Conservation (phyloP, 2,113 vertebrate genomes). For the Dicrurus megarhynchus region DNA sequence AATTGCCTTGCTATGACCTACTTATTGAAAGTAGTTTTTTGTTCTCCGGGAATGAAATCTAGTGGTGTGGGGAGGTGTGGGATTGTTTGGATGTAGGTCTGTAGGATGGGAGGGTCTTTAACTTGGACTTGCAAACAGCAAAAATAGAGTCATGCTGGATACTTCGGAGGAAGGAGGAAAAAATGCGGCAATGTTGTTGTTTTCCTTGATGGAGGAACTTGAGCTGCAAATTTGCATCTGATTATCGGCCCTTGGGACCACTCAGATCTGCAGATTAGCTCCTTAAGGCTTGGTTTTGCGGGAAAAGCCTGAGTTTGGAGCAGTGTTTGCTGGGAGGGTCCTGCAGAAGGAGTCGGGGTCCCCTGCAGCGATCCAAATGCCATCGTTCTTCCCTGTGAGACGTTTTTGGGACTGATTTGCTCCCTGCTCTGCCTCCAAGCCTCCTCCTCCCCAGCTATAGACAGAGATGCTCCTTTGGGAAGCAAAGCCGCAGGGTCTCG, state of each 20-base stretch:
- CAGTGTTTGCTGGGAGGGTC: not conserved
- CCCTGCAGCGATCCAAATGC: not conserved
- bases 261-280: not conserved
- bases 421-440: not conserved
- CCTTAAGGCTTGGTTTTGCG: not conserved
- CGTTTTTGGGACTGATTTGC: fast-evolving
- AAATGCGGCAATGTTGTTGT: not conserved
- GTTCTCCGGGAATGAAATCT: not conserved
- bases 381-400: fast-evolving
- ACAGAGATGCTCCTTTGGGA: not conserved
- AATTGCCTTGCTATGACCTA: constrained; percentile 38
- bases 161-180: not conserved
- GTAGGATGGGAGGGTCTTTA: not conserved
- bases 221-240: not conserved
- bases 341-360: not conserved
- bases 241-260: not conserved
- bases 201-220: not conserved
- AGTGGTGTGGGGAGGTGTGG: not conserved
- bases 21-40: not conserved
- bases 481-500: not conserved
- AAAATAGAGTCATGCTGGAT: not conserved
- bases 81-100: not conserved
- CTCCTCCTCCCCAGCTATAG: not conserved
- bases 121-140: not conserved
- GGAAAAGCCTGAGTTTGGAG: not conserved